phyloP scores from a whole-genome alignment of 2,797 vertebrate genomes.

The Eidolon dupreanum region DNA sequence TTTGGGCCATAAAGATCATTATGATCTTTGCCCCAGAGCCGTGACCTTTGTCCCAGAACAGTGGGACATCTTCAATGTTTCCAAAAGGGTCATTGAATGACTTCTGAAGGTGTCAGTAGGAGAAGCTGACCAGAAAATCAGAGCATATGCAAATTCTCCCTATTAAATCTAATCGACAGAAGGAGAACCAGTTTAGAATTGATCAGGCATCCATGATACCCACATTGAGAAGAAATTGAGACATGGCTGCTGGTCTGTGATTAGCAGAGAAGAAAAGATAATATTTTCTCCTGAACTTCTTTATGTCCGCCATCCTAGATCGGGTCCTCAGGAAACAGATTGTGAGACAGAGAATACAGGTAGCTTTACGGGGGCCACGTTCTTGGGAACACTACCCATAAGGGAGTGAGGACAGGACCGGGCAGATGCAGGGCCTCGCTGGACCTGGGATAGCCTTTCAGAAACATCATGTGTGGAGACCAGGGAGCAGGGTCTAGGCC shows the following conservation, averaged over 20 bases:
- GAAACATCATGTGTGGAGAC: neutral
- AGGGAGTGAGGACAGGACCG: neutral
- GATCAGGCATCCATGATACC: neutral
- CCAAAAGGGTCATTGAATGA: neutral
- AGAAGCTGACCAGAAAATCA: neutral
- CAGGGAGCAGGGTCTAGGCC: neutral
- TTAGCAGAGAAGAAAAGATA: neutral
- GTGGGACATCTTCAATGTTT: neutral
- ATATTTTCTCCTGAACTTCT: neutral
- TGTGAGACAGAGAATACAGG: neutral
- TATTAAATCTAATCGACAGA: neutral
- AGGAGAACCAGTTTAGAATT: neutral
- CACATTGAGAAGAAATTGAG: neutral
- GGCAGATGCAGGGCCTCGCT: neutral
- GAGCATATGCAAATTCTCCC: neutral
- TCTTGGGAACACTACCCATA: neutral
- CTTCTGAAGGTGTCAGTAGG: neutral
- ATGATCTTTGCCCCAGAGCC: neutral
- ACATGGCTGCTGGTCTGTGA: neutral
- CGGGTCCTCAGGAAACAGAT: neutral
- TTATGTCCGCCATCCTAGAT: neutral
- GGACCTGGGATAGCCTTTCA: neutral
- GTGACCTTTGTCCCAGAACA: neutral
- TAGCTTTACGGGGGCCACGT: neutral
- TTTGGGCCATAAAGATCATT: neutral